These are phyloP conservation scores for Lathronympha strigana DNA, from an alignment of 2,888 invertebrate species.

Conservation along the genomic window DNA sequence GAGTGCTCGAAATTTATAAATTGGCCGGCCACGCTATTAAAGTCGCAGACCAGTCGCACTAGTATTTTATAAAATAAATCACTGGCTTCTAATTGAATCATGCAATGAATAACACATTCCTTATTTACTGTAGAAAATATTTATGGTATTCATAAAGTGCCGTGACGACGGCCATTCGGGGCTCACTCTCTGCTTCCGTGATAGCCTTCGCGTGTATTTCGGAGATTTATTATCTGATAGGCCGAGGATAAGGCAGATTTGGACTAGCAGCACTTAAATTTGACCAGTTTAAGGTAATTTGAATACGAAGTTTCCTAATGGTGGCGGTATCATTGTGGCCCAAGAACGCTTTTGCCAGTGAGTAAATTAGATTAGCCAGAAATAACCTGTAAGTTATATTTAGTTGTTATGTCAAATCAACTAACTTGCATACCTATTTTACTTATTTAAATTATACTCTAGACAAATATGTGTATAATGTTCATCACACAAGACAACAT, in stretches of 20 bases:
- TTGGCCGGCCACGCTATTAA: too few relatives aligned
- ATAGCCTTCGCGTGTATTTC: constrained; percentile 46
- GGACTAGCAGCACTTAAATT: constrained; percentile 35
- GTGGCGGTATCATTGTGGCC: constrained; percentile 7
- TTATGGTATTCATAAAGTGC: constrained; percentile 41
- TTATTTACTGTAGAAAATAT: constrained; percentile 32
- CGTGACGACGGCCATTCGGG: constrained; percentile 42
- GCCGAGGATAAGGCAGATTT: constrained; percentile 40
- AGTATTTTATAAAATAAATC: not conserved
- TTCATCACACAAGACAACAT: too few relatives aligned
- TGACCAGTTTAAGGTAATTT: constrained; percentile 40
- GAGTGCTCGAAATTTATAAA: too few relatives aligned
- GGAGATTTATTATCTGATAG: constrained; percentile 45
- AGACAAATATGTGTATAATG: too few relatives aligned
- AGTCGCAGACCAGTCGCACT: too few relatives aligned
- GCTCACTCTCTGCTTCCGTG: constrained; percentile 44
- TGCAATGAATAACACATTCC: not conserved
- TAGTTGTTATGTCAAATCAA: constrained; percentile 2
- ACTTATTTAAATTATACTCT: too few relatives aligned
- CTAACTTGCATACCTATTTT: too few relatives aligned
- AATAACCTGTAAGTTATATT: too few relatives aligned
- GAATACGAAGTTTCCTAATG: constrained; percentile 32
- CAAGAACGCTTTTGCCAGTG: not conserved
- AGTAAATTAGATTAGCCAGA: not conserved
- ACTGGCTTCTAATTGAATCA: not conserved